Evolutionary conservation across 37 sponge, comb jelly and placozoan genomes (phyloP).

Genomic region (Tethya wilhelma): DNA sequence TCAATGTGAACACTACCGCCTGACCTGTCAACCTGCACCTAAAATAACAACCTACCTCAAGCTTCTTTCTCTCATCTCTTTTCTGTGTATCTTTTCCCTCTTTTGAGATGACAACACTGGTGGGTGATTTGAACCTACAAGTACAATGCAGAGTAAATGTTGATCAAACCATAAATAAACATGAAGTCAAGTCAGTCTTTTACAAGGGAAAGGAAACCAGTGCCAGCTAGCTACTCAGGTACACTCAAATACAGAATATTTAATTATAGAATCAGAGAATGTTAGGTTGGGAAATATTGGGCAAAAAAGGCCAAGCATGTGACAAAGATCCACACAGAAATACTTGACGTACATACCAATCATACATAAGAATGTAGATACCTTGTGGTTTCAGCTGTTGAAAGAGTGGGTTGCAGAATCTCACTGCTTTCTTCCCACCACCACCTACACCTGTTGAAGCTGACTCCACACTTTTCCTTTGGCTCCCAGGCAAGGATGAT

Average conservation of each 20-base stretch:
- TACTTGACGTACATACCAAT: background rate
- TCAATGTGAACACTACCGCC: background rate
- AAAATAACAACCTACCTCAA: slow-evolving; percentile 10
- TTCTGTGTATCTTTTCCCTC: slow-evolving; percentile 19
- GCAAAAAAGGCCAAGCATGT: background rate
- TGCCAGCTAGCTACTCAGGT: no score
- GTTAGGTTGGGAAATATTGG: no score
- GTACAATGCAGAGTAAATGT: background rate
- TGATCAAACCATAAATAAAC: no score
- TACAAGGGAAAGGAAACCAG: no score
- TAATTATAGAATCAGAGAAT: no score
- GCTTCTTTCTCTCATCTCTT: slow-evolving; percentile 47
- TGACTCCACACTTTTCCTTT: no score
- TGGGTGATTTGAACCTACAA: no score
- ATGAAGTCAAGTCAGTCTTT: no score
- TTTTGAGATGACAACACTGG: background rate
- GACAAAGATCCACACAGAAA: background rate
- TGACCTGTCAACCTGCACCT: no score
- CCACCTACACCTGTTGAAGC: background rate
- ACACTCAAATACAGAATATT: no score
- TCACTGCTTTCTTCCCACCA: slow-evolving; percentile 26
- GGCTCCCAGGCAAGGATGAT: background rate
- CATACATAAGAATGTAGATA: slow-evolving; percentile 20
- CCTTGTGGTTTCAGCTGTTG: slow-evolving; percentile 25
- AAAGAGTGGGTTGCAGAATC: slow-evolving; percentile 58